Percentiles rank a stretch among this genome's conserved stretches.
Conservation (phyloP, 2,113 vertebrate species). For the Plotosus lineatus region DNA sequence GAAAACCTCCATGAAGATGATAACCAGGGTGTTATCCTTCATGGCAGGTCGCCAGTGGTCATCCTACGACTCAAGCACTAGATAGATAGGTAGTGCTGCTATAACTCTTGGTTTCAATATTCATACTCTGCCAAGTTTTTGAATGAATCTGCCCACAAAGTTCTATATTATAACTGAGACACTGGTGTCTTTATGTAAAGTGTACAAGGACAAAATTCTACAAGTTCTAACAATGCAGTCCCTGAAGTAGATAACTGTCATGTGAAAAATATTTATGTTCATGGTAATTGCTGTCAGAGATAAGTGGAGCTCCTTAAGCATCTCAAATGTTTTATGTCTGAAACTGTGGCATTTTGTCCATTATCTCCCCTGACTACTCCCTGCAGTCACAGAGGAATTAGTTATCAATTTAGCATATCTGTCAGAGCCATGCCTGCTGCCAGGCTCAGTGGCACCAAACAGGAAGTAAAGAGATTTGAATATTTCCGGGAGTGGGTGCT, state of each 20-base stretch:
- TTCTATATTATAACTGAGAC: background rate
- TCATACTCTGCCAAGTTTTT: background rate
- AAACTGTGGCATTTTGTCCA: slow-evolving; percentile 40
- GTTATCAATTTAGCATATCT: slow-evolving; percentile 53
- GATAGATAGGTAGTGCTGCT: no score
- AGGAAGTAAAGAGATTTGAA: slow-evolving; percentile 55
- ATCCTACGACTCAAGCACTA: no score
- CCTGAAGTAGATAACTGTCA: background rate
- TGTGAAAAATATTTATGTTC: slow-evolving; percentile 44
- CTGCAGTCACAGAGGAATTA: slow-evolving; percentile 27
- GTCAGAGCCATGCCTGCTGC: slow-evolving; percentile 40
- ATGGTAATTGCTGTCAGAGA: slow-evolving; percentile 48
- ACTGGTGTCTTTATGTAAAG: background rate
- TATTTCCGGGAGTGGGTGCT: slow-evolving; percentile 51
- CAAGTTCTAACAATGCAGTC: background rate
- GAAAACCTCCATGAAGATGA: no score
- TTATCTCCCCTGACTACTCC: slow-evolving; percentile 52
- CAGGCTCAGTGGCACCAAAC: slow-evolving; percentile 57
- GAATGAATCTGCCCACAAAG: background rate
- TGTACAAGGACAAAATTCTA: background rate
- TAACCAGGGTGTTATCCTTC: no score
- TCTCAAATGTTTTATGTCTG: slow-evolving; percentile 51
- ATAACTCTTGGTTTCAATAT: background rate
- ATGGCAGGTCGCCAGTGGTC: no score
- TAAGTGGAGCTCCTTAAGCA: slow-evolving; percentile 49